Evolutionary conservation across 2,888 invertebrate genomes (phyloP).

Genomic region (Erynnis tages): DNA sequence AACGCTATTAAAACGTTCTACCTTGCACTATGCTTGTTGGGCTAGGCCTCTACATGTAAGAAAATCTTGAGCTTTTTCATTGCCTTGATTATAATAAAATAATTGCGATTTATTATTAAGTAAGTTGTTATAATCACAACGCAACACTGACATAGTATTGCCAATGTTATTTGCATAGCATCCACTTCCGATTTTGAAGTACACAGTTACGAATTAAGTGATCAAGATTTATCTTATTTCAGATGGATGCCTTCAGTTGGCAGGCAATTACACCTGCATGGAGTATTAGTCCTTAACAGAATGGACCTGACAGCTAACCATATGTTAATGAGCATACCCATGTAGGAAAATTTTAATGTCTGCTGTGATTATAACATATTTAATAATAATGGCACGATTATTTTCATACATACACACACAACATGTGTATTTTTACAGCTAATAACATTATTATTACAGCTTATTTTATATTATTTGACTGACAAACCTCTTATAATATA

Average conservation of each 20-base stretch:
- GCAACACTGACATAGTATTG: neutral
- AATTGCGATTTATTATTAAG: conserved; percentile 1
- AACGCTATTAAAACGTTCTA: conserved; percentile 3
- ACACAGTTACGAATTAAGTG: too few species aligned
- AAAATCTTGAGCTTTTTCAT: conserved; percentile 40
- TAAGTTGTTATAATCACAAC: conserved; percentile 1
- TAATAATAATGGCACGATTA: conserved; percentile 7
- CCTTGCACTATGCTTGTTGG: conserved; percentile 30
- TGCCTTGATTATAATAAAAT: conserved; percentile 28
- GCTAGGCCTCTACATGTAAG: conserved; percentile 45
- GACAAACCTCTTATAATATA: conserved; percentile 3
- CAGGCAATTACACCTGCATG: too few species aligned
- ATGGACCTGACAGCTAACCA: too few species aligned
- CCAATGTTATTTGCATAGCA: too few species aligned
- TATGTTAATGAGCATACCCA: too few species aligned
- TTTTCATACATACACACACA: conserved; percentile 1
- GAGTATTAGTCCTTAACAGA: too few species aligned
- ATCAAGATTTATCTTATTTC: too few species aligned
- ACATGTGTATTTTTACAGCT: conserved; percentile 1
- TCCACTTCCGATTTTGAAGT: too few species aligned
- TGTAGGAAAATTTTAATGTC: neutral
- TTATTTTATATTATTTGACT: conserved; percentile 12
- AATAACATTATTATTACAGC: conserved; percentile 8
- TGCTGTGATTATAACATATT: conserved; percentile 4
- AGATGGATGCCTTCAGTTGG: too few species aligned